Evolutionary conservation across 1,140 invertebrate genomes (phyloP).

Genomic region (Parasteatoda tepidariorum): DNA sequence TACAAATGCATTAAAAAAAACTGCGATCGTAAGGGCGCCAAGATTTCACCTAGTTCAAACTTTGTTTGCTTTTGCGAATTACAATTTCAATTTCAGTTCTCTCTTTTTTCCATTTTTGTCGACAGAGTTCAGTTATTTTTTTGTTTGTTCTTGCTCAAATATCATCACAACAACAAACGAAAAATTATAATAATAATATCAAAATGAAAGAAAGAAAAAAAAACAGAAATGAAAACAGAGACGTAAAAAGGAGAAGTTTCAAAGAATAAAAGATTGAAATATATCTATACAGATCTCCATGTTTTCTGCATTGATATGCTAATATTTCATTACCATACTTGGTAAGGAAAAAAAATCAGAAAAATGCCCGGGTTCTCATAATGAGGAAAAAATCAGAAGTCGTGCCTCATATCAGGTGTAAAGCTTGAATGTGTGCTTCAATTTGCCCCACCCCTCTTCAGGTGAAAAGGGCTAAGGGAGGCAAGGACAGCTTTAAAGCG

Average conservation of each 20-base stretch:
- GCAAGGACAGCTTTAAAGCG: not conserved
- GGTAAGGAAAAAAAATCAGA: conserved; percentile 13
- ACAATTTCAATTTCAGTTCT: not conserved
- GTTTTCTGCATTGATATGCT: conserved; percentile 59
- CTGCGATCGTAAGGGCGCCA: conserved; percentile 43
- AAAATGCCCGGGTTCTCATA: conserved; percentile 17
- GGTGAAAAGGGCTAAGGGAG: not conserved
- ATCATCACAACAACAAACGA: no score
- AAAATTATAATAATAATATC: no score
- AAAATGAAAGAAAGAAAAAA: no score
- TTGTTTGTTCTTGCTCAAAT: no score
- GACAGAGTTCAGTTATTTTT: not conserved
- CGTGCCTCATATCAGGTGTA: conserved; percentile 48
- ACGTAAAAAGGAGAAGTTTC: no score
- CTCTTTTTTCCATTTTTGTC: not conserved
- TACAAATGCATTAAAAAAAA: conserved; percentile 61
- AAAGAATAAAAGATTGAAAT: conserved; percentile 42
- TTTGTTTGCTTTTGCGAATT: conserved; percentile 57
- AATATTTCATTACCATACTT: conserved; percentile 56
- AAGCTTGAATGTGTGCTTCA: conserved; percentile 15
- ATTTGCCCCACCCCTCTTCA: conserved; percentile 33
- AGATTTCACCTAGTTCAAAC: not conserved
- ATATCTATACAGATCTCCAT: conserved; percentile 38
- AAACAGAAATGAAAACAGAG: no score
- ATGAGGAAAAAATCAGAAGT: conserved; percentile 58